Percentiles rank a stretch among this genome's conserved stretches.
phyloP scores from a whole-genome alignment of 2,113 vertebrate species.

The Anhinga rufa region DNA sequence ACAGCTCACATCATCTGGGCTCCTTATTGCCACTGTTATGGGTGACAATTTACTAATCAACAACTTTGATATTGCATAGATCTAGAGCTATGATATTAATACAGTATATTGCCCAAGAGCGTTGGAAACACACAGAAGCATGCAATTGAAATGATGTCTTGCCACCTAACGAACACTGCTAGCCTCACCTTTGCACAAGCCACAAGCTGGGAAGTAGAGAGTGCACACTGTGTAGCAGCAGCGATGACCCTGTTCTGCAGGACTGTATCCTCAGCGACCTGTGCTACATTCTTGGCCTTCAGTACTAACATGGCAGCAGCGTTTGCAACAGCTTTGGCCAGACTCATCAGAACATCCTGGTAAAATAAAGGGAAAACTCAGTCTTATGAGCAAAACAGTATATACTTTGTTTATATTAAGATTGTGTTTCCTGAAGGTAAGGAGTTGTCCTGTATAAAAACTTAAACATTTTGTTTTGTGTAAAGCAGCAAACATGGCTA shows the following conservation, averaged over 20 bases:
- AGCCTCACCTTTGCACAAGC: constrained; percentile 92
- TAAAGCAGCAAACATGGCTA: background rate
- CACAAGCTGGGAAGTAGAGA: constrained; percentile 97
- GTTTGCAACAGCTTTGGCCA: constrained; percentile 98
- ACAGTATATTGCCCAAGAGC: too few relatives aligned
- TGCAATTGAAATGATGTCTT: rapidly evolving
- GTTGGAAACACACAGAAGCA: rapidly evolving
- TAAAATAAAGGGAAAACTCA: background rate
- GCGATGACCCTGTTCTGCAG: constrained; percentile 97
- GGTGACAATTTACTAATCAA: background rate
- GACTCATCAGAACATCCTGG: constrained; percentile 96
- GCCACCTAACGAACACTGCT: rapidly evolving
- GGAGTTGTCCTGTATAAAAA: background rate
- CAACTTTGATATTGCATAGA: background rate
- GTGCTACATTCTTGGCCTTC: constrained; percentile 97
- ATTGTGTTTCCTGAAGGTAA: background rate
- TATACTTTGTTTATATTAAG: background rate
- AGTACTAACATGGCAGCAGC: constrained; percentile 97
- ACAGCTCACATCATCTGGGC: background rate
- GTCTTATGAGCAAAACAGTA: background rate
- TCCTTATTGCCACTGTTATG: background rate
- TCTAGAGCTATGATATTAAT: background rate
- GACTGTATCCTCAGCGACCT: constrained; percentile 90
- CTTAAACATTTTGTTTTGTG: background rate
- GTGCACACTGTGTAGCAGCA: constrained; percentile 94